Conservation (phyloP, 1,140 invertebrate genomes). For the Homalodisca vitripennis region DNA sequence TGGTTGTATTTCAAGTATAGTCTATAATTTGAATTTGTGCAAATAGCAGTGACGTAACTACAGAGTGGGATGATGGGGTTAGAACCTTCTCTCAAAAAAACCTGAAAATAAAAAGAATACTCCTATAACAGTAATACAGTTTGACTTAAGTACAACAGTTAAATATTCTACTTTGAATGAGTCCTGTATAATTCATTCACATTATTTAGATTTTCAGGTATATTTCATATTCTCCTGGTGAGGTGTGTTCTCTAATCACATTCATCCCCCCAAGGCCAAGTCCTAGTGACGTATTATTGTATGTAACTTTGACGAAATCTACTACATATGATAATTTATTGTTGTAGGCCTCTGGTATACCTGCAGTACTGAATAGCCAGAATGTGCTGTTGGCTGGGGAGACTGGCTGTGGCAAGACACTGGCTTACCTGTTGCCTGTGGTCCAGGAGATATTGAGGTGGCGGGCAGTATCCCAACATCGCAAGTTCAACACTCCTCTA, state of each 20-base stretch:
- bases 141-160: neutral
- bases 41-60: too few species aligned
- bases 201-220: neutral
- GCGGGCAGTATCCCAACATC: constrained; percentile 30
- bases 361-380: constrained; percentile 57
- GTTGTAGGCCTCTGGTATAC: constrained; percentile 49
- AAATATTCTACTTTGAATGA: neutral
- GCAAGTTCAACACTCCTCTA: constrained; percentile 57
- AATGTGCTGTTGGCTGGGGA: constrained; percentile 82
- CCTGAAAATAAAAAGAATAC: too few species aligned
- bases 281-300: neutral
- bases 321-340: neutral
- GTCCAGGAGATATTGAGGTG: constrained; percentile 65
- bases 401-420: constrained; percentile 93
- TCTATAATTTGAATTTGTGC: too few species aligned
- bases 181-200: neutral
- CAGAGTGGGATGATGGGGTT: too few species aligned
- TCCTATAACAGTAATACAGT: too few species aligned
- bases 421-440: constrained; percentile 84
- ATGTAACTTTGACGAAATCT: neutral
- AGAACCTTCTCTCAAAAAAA: too few species aligned
- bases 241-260: neutral
- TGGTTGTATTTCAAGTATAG: too few species aligned
- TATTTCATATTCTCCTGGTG: neutral
- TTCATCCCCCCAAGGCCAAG: neutral